A percentile compares a stretch with the other conserved stretches of the same genome.
phyloP scores from a whole-genome alignment of 2,888 invertebrate genomes.

The Diachrysia chrysitis region DNA sequence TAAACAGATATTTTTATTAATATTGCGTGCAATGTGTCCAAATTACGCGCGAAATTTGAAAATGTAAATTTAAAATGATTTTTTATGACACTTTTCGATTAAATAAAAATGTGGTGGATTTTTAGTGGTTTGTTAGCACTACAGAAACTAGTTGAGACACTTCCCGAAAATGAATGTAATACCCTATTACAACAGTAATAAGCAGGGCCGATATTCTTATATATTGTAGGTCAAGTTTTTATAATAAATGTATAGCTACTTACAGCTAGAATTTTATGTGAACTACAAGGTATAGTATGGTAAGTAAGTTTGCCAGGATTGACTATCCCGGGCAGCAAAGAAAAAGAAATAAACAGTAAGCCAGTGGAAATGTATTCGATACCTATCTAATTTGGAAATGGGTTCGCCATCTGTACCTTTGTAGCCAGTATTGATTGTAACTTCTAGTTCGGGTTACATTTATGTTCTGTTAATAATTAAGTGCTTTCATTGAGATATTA shows the following conservation, averaged over 20 bases:
- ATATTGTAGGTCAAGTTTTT: not conserved
- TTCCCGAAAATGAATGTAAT: no score
- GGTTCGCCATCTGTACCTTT: constrained; percentile 52
- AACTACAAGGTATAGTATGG: constrained; percentile 30
- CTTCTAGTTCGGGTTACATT: constrained; percentile 30
- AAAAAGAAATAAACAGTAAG: constrained; percentile 54
- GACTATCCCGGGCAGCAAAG: constrained; percentile 60
- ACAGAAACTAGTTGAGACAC: no score
- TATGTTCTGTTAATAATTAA: constrained; percentile 22
- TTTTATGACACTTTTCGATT: not conserved
- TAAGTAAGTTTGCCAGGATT: constrained; percentile 62
- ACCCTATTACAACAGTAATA: no score
- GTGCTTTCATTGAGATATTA: not conserved
- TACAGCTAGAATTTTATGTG: constrained; percentile 25
- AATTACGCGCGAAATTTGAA: no score
- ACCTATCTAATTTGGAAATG: constrained; percentile 68
- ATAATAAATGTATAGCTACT: not conserved
- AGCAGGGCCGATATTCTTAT: no score
- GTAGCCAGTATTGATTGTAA: constrained; percentile 36
- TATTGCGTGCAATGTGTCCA: no score
- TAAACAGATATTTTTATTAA: not conserved
- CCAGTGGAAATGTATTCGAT: constrained; percentile 55
- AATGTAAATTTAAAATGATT: no score
- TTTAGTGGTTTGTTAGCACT: no score
- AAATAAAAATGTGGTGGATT: no score